Base-by-base conservation (phyloP, 2,797 vertebrate genomes). In the Pterois miles region DNA sequence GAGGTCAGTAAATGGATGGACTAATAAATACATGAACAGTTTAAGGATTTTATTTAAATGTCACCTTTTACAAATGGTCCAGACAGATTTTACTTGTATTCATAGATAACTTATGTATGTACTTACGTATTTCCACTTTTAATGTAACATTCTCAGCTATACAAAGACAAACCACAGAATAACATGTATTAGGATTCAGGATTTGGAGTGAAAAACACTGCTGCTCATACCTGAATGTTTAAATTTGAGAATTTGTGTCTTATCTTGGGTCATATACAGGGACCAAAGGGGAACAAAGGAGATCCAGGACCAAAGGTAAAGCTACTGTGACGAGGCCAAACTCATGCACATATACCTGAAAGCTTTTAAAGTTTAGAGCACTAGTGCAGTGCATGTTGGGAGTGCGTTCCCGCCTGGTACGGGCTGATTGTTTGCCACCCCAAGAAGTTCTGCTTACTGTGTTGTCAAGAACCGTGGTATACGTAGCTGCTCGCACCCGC, bases 281-380 rank as follows among this genome's bases (percentile, higher is more conserved):
- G 98, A 74, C 85, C 73, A 25, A 96, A 94, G 84, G 98, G 98
- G 63, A 93, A 91, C 69, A 96, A 92, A 82, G 98, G 98, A 64
- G 95, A 96, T 52, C 81, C 50, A 64, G 98, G 98, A 89, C 91
- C 83, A 82, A 97, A 96, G 98, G 98, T 99, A 84, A 76, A 50
- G 46, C 10, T 3, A 8, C 33, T 48, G 5, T 29, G 34, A 43
- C 13, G 0, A 12, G 2, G 3, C 2, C 48, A 46, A 4, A 77
- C 18, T 36, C 31, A 64, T n/a, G n/a, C 10, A 46, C 10, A n/a
- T n/a, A n/a, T n/a, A n/a, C n/a, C n/a, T n/a, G n/a, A n/a, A n/a
- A n/a, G n/a, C n/a, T n/a, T n/a, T n/a, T n/a, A n/a, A n/a, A n/a
- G n/a, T n/a, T n/a, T n/a, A n/a, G n/a, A n/a, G n/a, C n/a, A n/a